Evolutionary conservation across 2,113 vertebrate genomes (phyloP), one percentile per base, ranked within the genome.

Genomic region (Phoxinus phoxinus): DNA sequence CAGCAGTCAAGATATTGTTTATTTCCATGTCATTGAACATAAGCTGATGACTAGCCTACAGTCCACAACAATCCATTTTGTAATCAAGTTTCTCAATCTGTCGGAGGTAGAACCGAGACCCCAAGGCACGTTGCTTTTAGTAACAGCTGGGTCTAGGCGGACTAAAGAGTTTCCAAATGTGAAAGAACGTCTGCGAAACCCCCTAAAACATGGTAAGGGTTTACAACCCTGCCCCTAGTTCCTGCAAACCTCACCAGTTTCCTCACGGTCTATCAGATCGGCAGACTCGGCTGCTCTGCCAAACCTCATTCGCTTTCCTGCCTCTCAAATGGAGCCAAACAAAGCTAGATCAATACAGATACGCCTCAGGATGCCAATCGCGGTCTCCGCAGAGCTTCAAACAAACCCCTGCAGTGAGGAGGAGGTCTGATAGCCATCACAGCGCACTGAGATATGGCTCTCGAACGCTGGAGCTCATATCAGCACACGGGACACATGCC

Each of bases 301-400:
- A 30, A 59, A 41, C 27, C 35, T 44, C 48, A 58, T 85, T 71
- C 63, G 12, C 63, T 53, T 63, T 11, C 25, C 10, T 59, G 51
- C 46, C 41, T 73, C 53, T 85, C 77, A 46, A 72, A 69, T 44
- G n/a, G n/a, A 61, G 48, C 84, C 53, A 80, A 73, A 72, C 76
- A 80, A 72, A 81, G 48, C 11, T 41, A 46, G 46, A 81, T 81
- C 77, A 51, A 86, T 81, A 74, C 37, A 51, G 44, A 81, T 69
- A 41, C 1, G 78, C 59, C 59, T 65, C 78, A 65, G 41, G 58
- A 67, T 65, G 80, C 80, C 61, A 81, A 32, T 27, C 6, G 76
- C 15, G 53, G 21, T 7, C 53, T 59, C 30, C 12, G 3, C 44
- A 67, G 27, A 53, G 41, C 61, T 46, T 23, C 80, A 35, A 65